These are phyloP conservation scores for Gastrophryne carolinensis DNA, from an alignment of 2,797 vertebrate genomes.

Conservation along the genomic window DNA sequence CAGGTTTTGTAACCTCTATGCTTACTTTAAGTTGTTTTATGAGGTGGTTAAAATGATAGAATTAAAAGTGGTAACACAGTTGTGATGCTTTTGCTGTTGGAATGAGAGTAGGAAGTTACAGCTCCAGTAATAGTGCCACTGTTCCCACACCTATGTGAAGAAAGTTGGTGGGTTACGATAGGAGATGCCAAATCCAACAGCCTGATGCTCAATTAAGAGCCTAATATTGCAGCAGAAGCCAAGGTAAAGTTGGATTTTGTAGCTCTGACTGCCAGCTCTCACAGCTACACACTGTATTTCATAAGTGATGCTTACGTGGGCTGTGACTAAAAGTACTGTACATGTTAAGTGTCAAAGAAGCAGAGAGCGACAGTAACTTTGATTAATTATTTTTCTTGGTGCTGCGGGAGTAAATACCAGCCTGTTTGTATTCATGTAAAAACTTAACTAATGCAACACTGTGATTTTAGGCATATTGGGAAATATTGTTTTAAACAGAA, in stretches of 20 bases:
- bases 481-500: constrained; percentile 2
- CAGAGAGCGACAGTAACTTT: constrained; percentile 92
- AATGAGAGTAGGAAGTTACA: constrained; percentile 94
- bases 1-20: constrained; percentile 96
- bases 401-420: not conserved
- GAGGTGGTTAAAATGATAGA: constrained; percentile 88
- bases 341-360: constrained; percentile 92
- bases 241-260: constrained; percentile 98
- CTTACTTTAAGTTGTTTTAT: constrained; percentile 94
- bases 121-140: constrained; percentile 95
- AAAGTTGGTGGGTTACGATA: constrained; percentile 98
- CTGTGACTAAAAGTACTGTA: constrained; percentile 98
- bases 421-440: not conserved
- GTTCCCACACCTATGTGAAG: constrained; percentile 94
- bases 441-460: not conserved
- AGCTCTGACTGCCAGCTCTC: constrained; percentile 85
- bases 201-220: constrained; percentile 97
- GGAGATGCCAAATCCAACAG: constrained; percentile 97
- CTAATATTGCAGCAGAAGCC: constrained; percentile 93
- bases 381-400: constrained; percentile 76
- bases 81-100: constrained; percentile 92
- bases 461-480: not conserved
- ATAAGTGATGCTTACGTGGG: constrained; percentile 99
- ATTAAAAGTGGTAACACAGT: constrained; percentile 89
- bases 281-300: constrained; percentile 95